Evolutionary conservation across 2,888 invertebrate species (phyloP).

Genomic region (Coremacera marginata): DNA sequence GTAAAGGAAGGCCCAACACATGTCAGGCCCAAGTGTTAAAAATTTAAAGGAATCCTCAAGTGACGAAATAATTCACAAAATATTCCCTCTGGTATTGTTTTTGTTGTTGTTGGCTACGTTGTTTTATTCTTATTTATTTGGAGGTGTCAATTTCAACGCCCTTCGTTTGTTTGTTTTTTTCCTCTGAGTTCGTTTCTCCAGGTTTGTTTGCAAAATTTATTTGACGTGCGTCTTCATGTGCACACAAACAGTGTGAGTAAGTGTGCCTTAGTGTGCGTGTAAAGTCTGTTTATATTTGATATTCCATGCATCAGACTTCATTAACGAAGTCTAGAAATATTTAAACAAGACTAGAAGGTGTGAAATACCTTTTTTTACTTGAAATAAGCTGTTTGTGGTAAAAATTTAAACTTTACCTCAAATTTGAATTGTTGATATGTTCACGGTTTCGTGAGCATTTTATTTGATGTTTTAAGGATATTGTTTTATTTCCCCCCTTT

Average conservation of each 20-base stretch:
- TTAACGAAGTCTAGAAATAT: too few relatives aligned
- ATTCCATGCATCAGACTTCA: too few relatives aligned
- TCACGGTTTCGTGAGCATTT: too few relatives aligned
- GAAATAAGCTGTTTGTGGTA: too few relatives aligned
- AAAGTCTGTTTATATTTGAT: too few relatives aligned
- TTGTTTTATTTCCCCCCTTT: too few relatives aligned
- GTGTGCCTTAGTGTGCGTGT: neutral
- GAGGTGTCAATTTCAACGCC: slow-evolving; percentile 69
- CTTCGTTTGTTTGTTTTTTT: slow-evolving; percentile 53
- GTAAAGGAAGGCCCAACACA: slow-evolving; percentile 34
- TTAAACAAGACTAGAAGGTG: too few relatives aligned
- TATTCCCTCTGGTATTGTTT: neutral
- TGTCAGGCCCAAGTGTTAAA: slow-evolving; percentile 52
- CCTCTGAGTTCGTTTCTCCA: slow-evolving; percentile 19
- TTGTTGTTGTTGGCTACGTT: slow-evolving; percentile 50
- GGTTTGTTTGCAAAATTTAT: slow-evolving; percentile 45
- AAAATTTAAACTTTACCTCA: too few relatives aligned
- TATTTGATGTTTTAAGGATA: too few relatives aligned
- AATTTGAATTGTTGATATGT: too few relatives aligned
- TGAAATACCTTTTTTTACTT: too few relatives aligned
- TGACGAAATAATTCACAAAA: slow-evolving; percentile 44
- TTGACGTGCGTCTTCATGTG: slow-evolving; percentile 50
- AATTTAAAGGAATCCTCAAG: slow-evolving; percentile 46
- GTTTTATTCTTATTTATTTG: slow-evolving; percentile 52
- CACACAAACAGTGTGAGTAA: slow-evolving; percentile 8